Base-by-base conservation (phyloP, 2,797 vertebrate genomes). In the Harpagifer antarcticus region DNA sequence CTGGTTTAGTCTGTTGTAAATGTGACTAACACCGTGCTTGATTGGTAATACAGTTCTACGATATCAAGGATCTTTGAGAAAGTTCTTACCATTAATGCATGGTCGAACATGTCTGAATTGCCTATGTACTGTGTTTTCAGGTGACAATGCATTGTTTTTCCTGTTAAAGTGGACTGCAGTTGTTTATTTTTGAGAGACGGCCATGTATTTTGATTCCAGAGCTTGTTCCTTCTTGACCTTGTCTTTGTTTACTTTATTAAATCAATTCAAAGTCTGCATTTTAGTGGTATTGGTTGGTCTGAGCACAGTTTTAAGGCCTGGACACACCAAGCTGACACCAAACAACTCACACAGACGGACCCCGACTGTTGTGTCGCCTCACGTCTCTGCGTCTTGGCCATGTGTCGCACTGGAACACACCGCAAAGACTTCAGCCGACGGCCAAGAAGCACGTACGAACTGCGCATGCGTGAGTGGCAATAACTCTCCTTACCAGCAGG, bases 1-100 rank as follows among this genome's bases (percentile, higher is more conserved):
- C 40, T 50, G 69, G 17, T 58, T 31, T 23, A 53, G 64, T 72
- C 69, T 70, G 45, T 44, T 59, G 23, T 44, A 56, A 48, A 56
- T 23, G 52, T 43, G 31, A 48, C 33, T 37, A 37, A 37, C 42
- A n/a, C 33, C 33, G 8, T 9, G 33, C 17, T 43, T 16, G 5
- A 47, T 45, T 10, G 17, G 20, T 16, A 52, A 74, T 27, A 27
- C 15, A 17, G 42, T 52, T 12, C 23, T 50, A 15, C 5, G 0
- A 15, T 17, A 50, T 8, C 1, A 14, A 10, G 14, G 13, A 11
- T 12, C 40, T 23, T 2, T 63, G 14, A 50, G 6, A 16, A 37
- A n/a, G 4, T 9, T n/a, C 20, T 54, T 13, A 54, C 13, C 0
- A 0, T 19, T 42, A 57, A 17, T 13, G 13, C 17, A 9, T 2